Evolutionary conservation across 2,888 invertebrate genomes (phyloP).

Genomic region (Andrena praecox): DNA sequence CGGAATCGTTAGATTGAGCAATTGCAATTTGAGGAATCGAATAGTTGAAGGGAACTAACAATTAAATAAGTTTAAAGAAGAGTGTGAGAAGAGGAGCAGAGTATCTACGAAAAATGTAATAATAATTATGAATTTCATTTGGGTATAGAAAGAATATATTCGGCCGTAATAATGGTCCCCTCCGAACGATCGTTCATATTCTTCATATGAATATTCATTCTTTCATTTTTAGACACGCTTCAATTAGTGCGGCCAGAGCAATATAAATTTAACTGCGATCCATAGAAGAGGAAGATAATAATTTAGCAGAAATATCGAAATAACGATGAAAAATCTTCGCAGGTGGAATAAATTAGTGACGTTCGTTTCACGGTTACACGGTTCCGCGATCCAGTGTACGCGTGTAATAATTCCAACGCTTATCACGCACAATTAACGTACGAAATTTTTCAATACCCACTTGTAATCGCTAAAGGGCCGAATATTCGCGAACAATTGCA

Average conservation of each 20-base stretch:
- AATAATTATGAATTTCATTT: background rate
- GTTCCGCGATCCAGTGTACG: background rate
- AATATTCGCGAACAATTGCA: conserved; percentile 8
- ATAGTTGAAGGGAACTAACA: background rate
- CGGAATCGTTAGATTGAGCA: background rate
- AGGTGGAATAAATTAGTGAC: conserved; percentile 1
- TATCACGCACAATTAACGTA: conserved; percentile 1
- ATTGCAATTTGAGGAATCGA: background rate
- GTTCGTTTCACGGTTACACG: background rate
- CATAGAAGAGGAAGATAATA: background rate
- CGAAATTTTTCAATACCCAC: background rate
- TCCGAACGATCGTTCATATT: background rate
- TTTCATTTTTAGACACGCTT: background rate
- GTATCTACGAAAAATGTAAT: background rate
- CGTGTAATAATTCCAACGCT: conserved; percentile 1
- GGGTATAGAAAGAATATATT: background rate
- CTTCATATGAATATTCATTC: background rate
- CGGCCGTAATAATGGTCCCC: background rate
- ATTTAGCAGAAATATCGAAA: background rate
- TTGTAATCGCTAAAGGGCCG: background rate
- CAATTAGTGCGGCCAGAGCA: background rate
- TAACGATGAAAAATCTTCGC: background rate
- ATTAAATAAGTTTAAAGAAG: background rate
- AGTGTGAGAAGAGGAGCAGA: background rate
- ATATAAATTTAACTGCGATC: conserved; percentile 2